A percentile compares a stretch with the other conserved stretches of the same genome.
Evolutionary conservation across 1,140 invertebrate genomes (phyloP).

Genomic region (Chrysomallon squamiferum): DNA sequence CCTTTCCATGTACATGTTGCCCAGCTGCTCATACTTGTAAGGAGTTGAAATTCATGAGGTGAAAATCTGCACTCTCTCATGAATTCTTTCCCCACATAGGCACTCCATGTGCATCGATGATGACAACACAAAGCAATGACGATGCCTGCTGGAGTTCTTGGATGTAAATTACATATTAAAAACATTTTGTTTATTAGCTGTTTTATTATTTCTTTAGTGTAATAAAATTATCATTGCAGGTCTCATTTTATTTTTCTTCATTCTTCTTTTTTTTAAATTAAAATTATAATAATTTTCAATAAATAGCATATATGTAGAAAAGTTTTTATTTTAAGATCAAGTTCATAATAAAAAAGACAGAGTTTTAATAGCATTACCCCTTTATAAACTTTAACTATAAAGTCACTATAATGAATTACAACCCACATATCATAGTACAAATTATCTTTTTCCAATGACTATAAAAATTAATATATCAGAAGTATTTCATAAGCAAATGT

Average conservation of each 20-base stretch:
- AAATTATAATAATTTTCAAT: too few species aligned
- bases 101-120: constrained; percentile 77
- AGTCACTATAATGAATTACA: too few species aligned
- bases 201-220: neutral
- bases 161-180: neutral
- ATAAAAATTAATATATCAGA: too few species aligned
- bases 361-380: too few species aligned
- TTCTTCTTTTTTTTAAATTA: too few species aligned
- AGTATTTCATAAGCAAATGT: too few species aligned
- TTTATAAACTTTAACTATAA: too few species aligned
- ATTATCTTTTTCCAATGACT: too few species aligned
- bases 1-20: constrained; percentile 73
- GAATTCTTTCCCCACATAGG: constrained; percentile 72
- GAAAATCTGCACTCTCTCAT: constrained; percentile 68
- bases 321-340: too few species aligned
- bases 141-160: constrained; percentile 65
- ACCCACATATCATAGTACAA: too few species aligned
- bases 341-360: too few species aligned
- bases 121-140: constrained; percentile 87
- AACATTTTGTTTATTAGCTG: neutral
- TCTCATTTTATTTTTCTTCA: neutral
- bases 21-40: constrained; percentile 83
- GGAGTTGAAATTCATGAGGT: constrained; percentile 74
- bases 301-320: too few species aligned
- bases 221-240: neutral